Evolutionary conservation across 1,140 invertebrate genomes (phyloP), one percentile per base, ranked within the genome.

Genomic region (Caenorhabditis inopinata): DNA sequence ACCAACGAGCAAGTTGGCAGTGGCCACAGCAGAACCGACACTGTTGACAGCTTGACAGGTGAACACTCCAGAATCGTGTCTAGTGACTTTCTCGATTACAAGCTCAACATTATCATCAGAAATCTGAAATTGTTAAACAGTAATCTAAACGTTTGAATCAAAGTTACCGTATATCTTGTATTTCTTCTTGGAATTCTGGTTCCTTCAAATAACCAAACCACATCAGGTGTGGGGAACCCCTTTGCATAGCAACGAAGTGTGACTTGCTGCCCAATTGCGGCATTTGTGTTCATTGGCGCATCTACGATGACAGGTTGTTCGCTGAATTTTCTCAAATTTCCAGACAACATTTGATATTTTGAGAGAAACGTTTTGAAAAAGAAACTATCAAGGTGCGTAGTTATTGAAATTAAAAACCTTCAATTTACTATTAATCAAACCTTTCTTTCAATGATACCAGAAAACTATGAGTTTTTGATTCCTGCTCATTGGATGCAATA

Each of bases 141-240:
- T 23, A 5, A 4, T 14, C 4, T 42, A 49, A 46, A 1, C 14
- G 4, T 74, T 14, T 23, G 35, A 11, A 18, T 29, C 38, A 38
- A 14, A 48, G 12, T 21, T 47, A 87, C 86, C 74, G 68, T 46
- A 73, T 76, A 48, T 84, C 75, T 85, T 11, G 85, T 84, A 12
- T 82, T 79, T 42, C 85, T 49, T 21, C 78, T 62, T 9, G 86
- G 83, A 79, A 88, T 89, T 81, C 85, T 81, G 3, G 62, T 80
- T 27, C 87, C 87, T 68, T 88, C 83, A 75, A 87, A 87, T 18
- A 84, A 84, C 87, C 87, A 88, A 45, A 79, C 80, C 38, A 89
- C 85, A n/a, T 42, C 47, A 1, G 87, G 87, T 27, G 38, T 51
- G 5, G 83, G 83, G 27, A 76, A 49, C 23, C 83, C 83, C 32